Percentiles rank a stretch among this genome's conserved stretches.
These are phyloP conservation scores for Pristionchus japonicus DNA, from an alignment of 2,888 invertebrate genomes.

Conservation along the genomic window DNA sequence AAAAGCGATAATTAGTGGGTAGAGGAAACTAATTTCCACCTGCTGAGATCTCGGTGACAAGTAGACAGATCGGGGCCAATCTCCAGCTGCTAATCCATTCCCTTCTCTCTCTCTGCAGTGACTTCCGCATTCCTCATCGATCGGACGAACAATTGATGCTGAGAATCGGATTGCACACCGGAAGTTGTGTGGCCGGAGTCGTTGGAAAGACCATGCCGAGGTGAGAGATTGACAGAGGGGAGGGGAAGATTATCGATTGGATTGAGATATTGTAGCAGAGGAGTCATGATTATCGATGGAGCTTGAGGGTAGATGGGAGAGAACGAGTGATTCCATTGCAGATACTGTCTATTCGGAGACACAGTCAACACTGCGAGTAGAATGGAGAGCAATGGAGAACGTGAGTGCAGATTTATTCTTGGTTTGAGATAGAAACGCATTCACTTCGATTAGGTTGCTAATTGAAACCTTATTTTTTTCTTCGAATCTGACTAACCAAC, in stretches of 20 bases:
- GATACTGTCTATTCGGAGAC: conserved; percentile 76
- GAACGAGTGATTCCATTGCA: conserved; percentile 20
- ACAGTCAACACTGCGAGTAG: conserved; percentile 77
- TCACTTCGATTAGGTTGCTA: background rate
- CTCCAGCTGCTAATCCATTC: background rate
- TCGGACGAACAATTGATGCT: conserved; percentile 66
- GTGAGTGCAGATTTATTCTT: conserved; percentile 79
- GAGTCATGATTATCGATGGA: background rate
- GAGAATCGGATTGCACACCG: conserved; percentile 75
- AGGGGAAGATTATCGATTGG: background rate
- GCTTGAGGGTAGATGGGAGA: background rate
- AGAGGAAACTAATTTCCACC: background rate
- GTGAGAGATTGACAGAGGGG: too few species aligned
- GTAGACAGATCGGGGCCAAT: background rate
- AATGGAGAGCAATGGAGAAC: conserved; percentile 86
- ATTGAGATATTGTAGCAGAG: background rate
- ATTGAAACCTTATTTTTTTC: too few species aligned
- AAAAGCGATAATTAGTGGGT: background rate
- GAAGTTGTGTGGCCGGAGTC: conserved; percentile 77
- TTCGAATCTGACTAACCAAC: too few species aligned
- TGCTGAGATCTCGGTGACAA: background rate
- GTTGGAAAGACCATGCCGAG: conserved; percentile 77
- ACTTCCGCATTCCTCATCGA: conserved; percentile 73
- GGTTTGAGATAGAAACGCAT: background rate
- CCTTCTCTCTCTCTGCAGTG: conserved; percentile 48